phyloP scores from a whole-genome alignment of 2,888 invertebrate species.

The Timandra comae region DNA sequence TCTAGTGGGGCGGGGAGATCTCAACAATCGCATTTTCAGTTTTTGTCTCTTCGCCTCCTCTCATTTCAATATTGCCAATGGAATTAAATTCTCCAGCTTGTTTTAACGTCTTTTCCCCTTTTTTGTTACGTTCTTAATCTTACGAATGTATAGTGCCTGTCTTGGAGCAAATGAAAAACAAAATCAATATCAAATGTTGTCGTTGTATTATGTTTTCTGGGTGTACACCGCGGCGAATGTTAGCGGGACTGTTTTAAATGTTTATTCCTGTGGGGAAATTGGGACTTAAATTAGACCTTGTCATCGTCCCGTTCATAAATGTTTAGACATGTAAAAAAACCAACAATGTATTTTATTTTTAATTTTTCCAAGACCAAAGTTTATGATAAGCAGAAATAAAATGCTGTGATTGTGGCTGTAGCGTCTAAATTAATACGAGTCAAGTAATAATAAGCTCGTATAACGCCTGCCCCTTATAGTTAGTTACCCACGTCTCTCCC shows the following conservation, averaged over 20 bases:
- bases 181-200: slow-evolving; percentile 4
- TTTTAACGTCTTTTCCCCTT: slow-evolving; percentile 48
- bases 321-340: too few species aligned
- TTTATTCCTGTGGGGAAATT: too few species aligned
- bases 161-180: slow-evolving; percentile 9
- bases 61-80: slow-evolving; percentile 55
- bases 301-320: too few species aligned
- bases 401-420: too few species aligned
- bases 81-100: slow-evolving; percentile 59
- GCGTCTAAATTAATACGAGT: slow-evolving; percentile 11
- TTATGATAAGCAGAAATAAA: too few species aligned
- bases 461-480: slow-evolving; percentile 38
- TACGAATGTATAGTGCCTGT: slow-evolving; percentile 6
- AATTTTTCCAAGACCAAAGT: too few species aligned
- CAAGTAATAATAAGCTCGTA: slow-evolving; percentile 58
- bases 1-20: slow-evolving; percentile 37
- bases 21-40: slow-evolving; percentile 56
- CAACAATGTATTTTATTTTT: too few species aligned
- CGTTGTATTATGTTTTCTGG: too few species aligned
- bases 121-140: slow-evolving; percentile 26
- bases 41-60: slow-evolving; percentile 50
- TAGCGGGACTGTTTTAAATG: too few species aligned
- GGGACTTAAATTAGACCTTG: too few species aligned
- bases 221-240: too few species aligned
- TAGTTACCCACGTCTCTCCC: too few species aligned